Percentiles rank a stretch among this genome's conserved stretches.
These are phyloP conservation scores for Podargus strigoides DNA, from an alignment of 2,797 vertebrate genomes.

Conservation along the genomic window DNA sequence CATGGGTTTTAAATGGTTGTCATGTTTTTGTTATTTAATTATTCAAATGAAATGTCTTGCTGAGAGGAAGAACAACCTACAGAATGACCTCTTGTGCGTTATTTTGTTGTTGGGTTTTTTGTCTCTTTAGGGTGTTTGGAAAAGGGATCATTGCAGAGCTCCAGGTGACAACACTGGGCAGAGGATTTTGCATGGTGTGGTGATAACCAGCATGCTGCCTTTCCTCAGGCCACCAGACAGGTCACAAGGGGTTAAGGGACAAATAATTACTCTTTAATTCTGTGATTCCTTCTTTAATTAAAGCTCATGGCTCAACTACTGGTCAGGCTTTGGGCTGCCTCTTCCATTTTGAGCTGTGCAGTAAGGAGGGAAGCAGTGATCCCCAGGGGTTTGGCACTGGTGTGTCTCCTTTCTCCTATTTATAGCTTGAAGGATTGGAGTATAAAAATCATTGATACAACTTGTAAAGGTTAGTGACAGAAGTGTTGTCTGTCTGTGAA, in stretches of 20 bases:
- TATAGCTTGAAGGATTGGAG: background rate
- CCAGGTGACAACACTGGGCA: slow-evolving; percentile 76
- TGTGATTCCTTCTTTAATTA: slow-evolving; percentile 74
- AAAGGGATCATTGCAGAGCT: slow-evolving; percentile 72
- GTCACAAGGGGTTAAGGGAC: slow-evolving; percentile 78
- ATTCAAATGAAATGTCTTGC: slow-evolving; percentile 68
- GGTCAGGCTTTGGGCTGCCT: slow-evolving; percentile 39
- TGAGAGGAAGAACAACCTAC: slow-evolving; percentile 61
- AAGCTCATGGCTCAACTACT: slow-evolving; percentile 58
- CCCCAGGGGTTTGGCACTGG: background rate
- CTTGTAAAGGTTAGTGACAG: background rate
- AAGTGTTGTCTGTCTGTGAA: background rate
- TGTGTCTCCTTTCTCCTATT: background rate
- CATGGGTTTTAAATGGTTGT: slow-evolving; percentile 65
- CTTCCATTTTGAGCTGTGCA: slow-evolving; percentile 1
- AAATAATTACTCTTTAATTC: slow-evolving; percentile 73
- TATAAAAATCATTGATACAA: background rate
- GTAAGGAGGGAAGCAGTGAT: background rate
- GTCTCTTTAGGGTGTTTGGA: slow-evolving; percentile 45
- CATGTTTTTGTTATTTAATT: slow-evolving; percentile 71
- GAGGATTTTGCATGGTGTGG: slow-evolving; percentile 67
- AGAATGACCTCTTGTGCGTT: slow-evolving; percentile 37
- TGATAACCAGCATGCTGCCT: slow-evolving; percentile 77
- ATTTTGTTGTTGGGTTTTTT: slow-evolving; percentile 52
- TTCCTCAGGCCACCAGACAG: slow-evolving; percentile 77